phyloP scores from a whole-genome alignment of 2,888 invertebrate species.

The Epinotia nisella region DNA sequence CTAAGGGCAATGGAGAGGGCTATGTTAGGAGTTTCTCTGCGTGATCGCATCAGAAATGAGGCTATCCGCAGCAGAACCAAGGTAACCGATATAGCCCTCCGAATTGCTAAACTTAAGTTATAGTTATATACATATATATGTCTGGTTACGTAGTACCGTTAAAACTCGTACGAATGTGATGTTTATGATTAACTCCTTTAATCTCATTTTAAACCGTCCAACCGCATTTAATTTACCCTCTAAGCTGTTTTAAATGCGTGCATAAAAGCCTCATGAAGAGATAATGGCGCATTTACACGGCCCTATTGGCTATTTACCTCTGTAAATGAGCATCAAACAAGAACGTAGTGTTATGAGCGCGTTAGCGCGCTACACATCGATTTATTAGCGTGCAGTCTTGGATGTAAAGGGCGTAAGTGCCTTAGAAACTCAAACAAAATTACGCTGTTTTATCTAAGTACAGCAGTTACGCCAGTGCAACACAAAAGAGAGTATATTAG shows the following conservation, averaged over 20 bases:
- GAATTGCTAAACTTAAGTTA: too few relatives aligned
- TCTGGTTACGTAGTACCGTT: not conserved
- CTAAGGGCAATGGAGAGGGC: too few relatives aligned
- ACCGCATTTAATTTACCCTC: slow-evolving; percentile 22
- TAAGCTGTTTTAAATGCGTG: slow-evolving; percentile 53
- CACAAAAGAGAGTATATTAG: not conserved
- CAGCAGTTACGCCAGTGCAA: not conserved
- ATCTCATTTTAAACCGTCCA: slow-evolving; percentile 16
- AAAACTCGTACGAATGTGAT: not conserved
- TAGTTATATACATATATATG: too few relatives aligned
- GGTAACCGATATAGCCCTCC: too few relatives aligned
- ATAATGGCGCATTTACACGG: slow-evolving; percentile 65
- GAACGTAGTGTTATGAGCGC: slow-evolving; percentile 73
- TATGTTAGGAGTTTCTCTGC: too few relatives aligned
- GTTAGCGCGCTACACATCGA: slow-evolving; percentile 69
- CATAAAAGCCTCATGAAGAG: slow-evolving; percentile 59
- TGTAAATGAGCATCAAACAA: slow-evolving; percentile 75
- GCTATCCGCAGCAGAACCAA: too few relatives aligned
- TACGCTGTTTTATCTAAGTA: not conserved
- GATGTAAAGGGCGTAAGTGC: not conserved
- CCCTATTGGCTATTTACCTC: slow-evolving; percentile 73
- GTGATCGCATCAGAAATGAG: too few relatives aligned
- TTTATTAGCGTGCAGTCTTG: slow-evolving; percentile 58
- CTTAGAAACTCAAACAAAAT: not conserved
- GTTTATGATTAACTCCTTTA: not conserved